Base-by-base conservation (phyloP, 2,888 invertebrate genomes). In the Entomobrya proxima region DNA sequence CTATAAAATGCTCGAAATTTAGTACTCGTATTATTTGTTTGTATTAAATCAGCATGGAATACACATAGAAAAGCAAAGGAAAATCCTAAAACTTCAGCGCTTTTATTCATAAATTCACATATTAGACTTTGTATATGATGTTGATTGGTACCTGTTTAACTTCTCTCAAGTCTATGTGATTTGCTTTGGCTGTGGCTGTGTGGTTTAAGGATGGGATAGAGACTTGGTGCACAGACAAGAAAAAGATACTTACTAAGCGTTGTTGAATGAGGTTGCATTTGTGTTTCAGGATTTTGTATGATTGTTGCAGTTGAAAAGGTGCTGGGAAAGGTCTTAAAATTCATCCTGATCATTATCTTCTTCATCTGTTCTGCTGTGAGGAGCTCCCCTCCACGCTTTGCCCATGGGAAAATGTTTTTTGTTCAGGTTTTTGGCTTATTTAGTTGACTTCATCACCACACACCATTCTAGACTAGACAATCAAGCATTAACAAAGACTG, bases 301-400 rank as follows among this genome's bases (percentile, higher is more conserved):
- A 21, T 69, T 44, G 11, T 13, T 44, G 37, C 37, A 67, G 35
- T 50, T 80, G 55, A 80, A 83, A 83, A 83, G 76, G 83, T 76
- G 83, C 83, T 83, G 83, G 83, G 83, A 83, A 83, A 83, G 83
- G 83, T 83, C 83, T 83, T 76, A 76, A 83, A 83, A 76, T 75
- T 82, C 75, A 74, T 75, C 35, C 61, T 72, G 24, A 37, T 15
- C 61, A 81, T 72, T 18, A 50, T 50, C 21, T 61, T 32, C 74
- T 13, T 32, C 80, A 58, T 37, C 30, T 50, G 37, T 37, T 44
- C 11, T 37, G 30, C 15, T 77, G 27, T 58, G 21, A 50, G 74
- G 18, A 44, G 44, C 15, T 18, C n/a, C 24, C 40, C 69, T 61
- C 81, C 81, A 61, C n/a, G 13, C 61, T 74, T 81, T 75, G 67